These are phyloP conservation scores for Hoplostethus mediterraneus DNA, from an alignment of 2,797 vertebrate genomes.

Conservation along the genomic window DNA sequence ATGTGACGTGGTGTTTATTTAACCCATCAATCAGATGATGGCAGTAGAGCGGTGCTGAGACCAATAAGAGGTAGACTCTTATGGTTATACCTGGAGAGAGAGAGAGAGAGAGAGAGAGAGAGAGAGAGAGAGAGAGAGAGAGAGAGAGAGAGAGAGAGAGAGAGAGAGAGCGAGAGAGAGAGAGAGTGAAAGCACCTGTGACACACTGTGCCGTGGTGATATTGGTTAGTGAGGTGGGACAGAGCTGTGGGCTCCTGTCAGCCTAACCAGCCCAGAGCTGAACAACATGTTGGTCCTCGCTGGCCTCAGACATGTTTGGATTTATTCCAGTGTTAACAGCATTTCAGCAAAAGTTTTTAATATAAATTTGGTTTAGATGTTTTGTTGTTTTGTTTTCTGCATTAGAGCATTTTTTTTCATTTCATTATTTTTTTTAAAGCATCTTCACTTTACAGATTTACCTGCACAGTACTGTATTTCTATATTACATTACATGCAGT, in stretches of 20 bases:
- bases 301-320: not conserved
- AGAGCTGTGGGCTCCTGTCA: slow-evolving; percentile 6
- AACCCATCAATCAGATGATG: slow-evolving; percentile 56
- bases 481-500: too few relatives aligned
- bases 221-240: slow-evolving; percentile 22
- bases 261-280: not conserved
- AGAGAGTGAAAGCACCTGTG: too few relatives aligned
- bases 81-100: slow-evolving; percentile 18
- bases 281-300: not conserved
- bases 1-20: slow-evolving; percentile 55
- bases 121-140: too few relatives aligned
- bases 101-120: not conserved
- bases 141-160: not conserved
- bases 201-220: slow-evolving; percentile 4
- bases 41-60: slow-evolving; percentile 15
- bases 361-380: too few relatives aligned
- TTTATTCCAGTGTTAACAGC: not conserved
- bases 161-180: too few relatives aligned
- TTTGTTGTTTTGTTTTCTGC: too few relatives aligned
- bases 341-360: not conserved
- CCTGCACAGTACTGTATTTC: too few relatives aligned
- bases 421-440: too few relatives aligned
- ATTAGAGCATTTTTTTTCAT: too few relatives aligned
- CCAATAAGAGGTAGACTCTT: slow-evolving; percentile 18
- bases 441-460: too few relatives aligned